Evolutionary conservation across 2,888 invertebrate species (phyloP), one percentile per base, ranked within the genome.

Genomic region (Clanis bilineata): DNA sequence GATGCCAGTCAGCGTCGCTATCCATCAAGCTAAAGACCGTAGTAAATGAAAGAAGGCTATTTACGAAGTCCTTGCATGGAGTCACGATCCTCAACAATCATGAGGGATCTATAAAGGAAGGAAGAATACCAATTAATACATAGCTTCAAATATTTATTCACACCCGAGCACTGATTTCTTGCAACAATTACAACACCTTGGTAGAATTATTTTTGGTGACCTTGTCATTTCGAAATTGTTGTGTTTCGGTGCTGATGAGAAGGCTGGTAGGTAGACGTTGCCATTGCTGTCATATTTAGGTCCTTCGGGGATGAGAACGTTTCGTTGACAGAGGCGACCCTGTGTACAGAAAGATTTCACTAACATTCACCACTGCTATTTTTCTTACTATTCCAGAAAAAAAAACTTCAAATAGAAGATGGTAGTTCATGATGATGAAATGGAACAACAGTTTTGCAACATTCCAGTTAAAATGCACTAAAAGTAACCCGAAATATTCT

Each of bases 161-260:
- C 89, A 89, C 58, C 89, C 89, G 7, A 89, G 82, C 62, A 85
- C 84, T 1, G 88, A 88, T 76, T 89, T 88, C 70, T 70, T 76
- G 79, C 89, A 89, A 71, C 89, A 89, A 76, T 89, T 89, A 76
- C 89, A 89, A 76, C 89, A 89, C 39, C 73, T 68, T 23, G 89
- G 88, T 71, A 89, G 74, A 61, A 86, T 21, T 10, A 78, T 41
- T 0, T 1, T 0, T 0, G 83, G 86, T 15, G 43, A 38, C 1
- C 41, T 43, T 10, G 86, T 82, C 28, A 62, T 56, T 21, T 59
- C 44, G 76, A 71, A 82, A 7, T 47, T 25, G 57, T 69, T 62
- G 0, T 68, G 68, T 2, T 58, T 63, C 23, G n/a, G 47, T n/a
- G 12, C 41, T 55, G 63, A 43, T 6, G 38, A 56, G 73, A 66